Conservation (phyloP, 2,797 vertebrate species). For the Protosalanx chinensis region DNA sequence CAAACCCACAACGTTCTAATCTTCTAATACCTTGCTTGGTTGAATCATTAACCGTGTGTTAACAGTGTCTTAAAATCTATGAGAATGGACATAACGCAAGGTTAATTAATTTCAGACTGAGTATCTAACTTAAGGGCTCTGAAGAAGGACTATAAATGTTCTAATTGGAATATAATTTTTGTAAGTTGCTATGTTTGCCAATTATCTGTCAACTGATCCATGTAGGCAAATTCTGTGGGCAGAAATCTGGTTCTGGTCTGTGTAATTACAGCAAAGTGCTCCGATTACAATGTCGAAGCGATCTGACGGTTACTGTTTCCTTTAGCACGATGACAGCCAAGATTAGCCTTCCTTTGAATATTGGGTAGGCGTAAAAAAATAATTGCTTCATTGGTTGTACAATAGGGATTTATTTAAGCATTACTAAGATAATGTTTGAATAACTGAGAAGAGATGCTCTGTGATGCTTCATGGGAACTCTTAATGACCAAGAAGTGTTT, state of each 20-base stretch:
- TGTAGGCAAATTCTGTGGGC: slow-evolving; percentile 50
- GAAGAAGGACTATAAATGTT: slow-evolving; percentile 16
- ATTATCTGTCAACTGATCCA: slow-evolving; percentile 41
- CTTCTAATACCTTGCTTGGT: not conserved
- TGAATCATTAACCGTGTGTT: not conserved
- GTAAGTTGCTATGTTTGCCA: slow-evolving; percentile 21
- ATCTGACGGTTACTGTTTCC: slow-evolving; percentile 20
- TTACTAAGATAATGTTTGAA: not conserved
- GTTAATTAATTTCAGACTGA: not conserved
- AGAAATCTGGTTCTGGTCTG: slow-evolving; percentile 39
- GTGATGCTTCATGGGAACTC: too few species aligned
- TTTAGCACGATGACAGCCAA: not conserved
- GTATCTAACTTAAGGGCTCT: not conserved
- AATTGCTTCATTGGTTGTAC: not conserved
- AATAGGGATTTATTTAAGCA: slow-evolving; percentile 1
- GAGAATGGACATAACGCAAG: not conserved
- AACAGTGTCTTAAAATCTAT: not conserved
- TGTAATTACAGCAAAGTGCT: slow-evolving; percentile 45
- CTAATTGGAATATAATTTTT: slow-evolving; percentile 20
- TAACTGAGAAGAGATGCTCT: not conserved
- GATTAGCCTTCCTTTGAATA: not conserved
- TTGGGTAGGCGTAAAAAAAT: not conserved
- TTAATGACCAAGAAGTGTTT: too few species aligned
- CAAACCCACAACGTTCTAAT: not conserved
- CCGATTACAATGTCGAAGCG: slow-evolving; percentile 36